Base-by-base conservation (phyloP, 2,888 invertebrate genomes). In the Caenorhabditis afra region DNA sequence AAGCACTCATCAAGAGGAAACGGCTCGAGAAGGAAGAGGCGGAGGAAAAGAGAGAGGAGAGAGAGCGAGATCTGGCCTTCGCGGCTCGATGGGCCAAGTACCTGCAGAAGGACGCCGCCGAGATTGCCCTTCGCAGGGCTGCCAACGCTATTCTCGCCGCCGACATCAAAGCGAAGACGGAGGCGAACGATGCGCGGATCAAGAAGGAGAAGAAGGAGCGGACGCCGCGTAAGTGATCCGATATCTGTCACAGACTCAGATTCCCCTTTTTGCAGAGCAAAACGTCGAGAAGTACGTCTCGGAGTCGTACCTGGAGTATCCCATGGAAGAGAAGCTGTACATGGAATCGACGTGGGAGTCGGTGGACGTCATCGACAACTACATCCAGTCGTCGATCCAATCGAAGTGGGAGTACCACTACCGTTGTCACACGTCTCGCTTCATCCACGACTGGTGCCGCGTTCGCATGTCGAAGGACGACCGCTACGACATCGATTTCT, bases 311-410 rank as follows among this genome's bases (percentile, higher is more conserved):
- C 12, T 29, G 0, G 7, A 1, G 14, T 10, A 52, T 37, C 45
- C 68, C 7, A 41, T 44, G 10, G 44, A 49, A 3, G 68, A 70
- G 39, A 1, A 29, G 1, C 0, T 7, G 1, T 59, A 52, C 20
- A 20, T 53, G 4, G 5, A 35, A 0, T 22, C 18, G 7, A 59
- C 53, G 3, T 70, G 22, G 12, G n/a, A 18, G 5, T 70, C 68
- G 1, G 45, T 70, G 11, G 35, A 41, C n/a, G 22, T 41, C 12
- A 61, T 70, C 37, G 68, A 70, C 45, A 70, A 70, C 61, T 70
- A 39, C 53, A 70, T 70, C 12, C 68, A 44, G n/a, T 41, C 68
- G 12, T n/a, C n/a, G n/a, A n/a, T n/a, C n/a, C n/a, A n/a, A n/a
- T n/a, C n/a, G n/a, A 22, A 22, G 12, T 70, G 53, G 52, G 68